Evolutionary conservation across 2,797 vertebrate genomes (phyloP), one percentile per base, ranked within the genome.

Genomic region (Galago senegalensis): DNA sequence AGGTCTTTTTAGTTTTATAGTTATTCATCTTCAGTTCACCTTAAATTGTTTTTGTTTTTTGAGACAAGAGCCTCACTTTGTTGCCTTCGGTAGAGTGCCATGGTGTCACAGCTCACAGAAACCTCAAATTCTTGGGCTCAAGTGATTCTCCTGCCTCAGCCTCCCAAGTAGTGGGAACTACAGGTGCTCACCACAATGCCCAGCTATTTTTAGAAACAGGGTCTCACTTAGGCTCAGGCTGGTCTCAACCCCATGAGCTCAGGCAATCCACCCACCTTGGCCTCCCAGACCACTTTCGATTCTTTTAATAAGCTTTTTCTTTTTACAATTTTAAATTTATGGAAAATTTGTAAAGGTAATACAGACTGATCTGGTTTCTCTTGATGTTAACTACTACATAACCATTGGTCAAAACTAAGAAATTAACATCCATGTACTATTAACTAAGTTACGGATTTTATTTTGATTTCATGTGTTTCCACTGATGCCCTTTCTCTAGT

Each of bases 401-500:
- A 29, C 29, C 8, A 72, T n/a, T 84, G 80, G 12, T 60, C 27
- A 84, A 87, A 70, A 56, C 27, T 43, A 91, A 76, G 27, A 92
- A n/a, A 77, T 43, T 60, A 79, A 18, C 27, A 60, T 63, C 16
- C 18, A 79, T 31, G 12, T 34, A 46, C 12, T 65, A 29, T 73
- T 94, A 79, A 58, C 40, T 77, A 75, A 69, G 31, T 6, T 43
- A 14, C 7, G 81, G 20, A 82, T 1, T 77, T 87, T 27, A 46
- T 65, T 63, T 88, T 34, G 14, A 53, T 83, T 82, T 94, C 14
- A 77, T 34, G 5, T 29, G 94, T 91, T 95, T 67, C 29, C 25
- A 88, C 31, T 29, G 63, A 65, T 65, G 7, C 56, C 9, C 12
- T 46, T 53, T 92, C 86, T 84, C 61, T 87, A 31, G 69, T 87